Percentiles rank a stretch among this genome's conserved stretches.
Evolutionary conservation across 2,888 invertebrate genomes (phyloP).

Genomic region (Uloborus plumipes): DNA sequence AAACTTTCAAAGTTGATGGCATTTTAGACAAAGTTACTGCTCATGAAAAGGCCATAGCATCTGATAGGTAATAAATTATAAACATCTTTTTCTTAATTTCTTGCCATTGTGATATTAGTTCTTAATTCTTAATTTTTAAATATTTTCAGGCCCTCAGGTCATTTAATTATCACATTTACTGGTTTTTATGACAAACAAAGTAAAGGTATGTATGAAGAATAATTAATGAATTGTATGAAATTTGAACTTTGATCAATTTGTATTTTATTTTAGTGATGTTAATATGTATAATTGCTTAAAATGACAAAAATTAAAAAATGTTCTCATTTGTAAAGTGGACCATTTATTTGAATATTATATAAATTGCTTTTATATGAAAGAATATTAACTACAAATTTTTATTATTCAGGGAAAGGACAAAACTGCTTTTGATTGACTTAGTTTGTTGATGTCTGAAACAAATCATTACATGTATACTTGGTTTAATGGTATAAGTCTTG

Average conservation of each 20-base stretch:
- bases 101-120: not conserved
- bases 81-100: not conserved
- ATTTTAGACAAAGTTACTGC: slow-evolving; percentile 68
- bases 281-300: no score
- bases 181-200: slow-evolving; percentile 84
- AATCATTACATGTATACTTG: no score
- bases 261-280: not conserved
- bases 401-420: no score
- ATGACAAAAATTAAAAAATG: not conserved
- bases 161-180: slow-evolving; percentile 88
- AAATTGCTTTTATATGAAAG: no score
- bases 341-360: not conserved
- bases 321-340: not conserved
- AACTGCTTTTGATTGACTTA: no score
- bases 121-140: not conserved
- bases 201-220: slow-evolving; percentile 72
- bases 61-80: slow-evolving; percentile 53
- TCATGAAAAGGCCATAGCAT: slow-evolving; percentile 71
- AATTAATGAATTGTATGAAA: not conserved
- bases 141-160: slow-evolving; percentile 75
- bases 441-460: no score
- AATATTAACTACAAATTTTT: no score
- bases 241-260: not conserved
- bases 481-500: no score
- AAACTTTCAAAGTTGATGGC: slow-evolving; percentile 79